Conservation (phyloP, 1,140 invertebrate genomes). For the Drosophila kurseongensis region DNA sequence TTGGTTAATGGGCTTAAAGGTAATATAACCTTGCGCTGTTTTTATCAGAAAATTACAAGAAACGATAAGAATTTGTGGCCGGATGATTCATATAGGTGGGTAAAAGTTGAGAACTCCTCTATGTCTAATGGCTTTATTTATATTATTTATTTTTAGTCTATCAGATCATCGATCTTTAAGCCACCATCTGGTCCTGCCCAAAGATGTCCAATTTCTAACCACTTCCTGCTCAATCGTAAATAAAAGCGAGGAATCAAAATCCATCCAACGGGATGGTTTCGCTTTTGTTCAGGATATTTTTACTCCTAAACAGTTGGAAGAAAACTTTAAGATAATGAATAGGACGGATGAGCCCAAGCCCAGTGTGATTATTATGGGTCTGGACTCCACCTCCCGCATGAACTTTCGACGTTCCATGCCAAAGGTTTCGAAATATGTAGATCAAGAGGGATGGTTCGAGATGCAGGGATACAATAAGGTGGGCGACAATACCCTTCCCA, state of each 20-base stretch:
- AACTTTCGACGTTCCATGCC: conserved; percentile 71
- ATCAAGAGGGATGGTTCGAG: conserved; percentile 18
- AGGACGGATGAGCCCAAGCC: conserved; percentile 8
- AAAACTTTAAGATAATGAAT: not conserved
- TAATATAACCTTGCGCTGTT: conserved; percentile 12
- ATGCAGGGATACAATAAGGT: conserved; percentile 44
- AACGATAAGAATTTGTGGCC: not conserved
- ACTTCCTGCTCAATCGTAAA: not conserved
- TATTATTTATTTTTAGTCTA: not conserved
- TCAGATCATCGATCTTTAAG: not conserved
- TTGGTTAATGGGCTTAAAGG: not conserved
- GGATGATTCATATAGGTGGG: conserved; percentile 12
- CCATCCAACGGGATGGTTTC: conserved; percentile 12
- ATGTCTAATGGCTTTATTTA: no score
- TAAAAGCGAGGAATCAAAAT: not conserved
- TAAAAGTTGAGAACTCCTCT: not conserved
- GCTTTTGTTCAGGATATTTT: conserved; percentile 19
- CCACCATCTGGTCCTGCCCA: conserved; percentile 5
- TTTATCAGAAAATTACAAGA: conserved; percentile 4
- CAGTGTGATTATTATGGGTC: conserved; percentile 28
- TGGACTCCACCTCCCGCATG: conserved; percentile 44
- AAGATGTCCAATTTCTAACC: conserved; percentile 3
- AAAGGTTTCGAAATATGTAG: conserved; percentile 24
- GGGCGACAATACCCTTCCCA: conserved; percentile 92
- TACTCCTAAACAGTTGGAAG: not conserved